phyloP scores from a whole-genome alignment of 2,113 vertebrate genomes.

The Tupaia tana region DNA sequence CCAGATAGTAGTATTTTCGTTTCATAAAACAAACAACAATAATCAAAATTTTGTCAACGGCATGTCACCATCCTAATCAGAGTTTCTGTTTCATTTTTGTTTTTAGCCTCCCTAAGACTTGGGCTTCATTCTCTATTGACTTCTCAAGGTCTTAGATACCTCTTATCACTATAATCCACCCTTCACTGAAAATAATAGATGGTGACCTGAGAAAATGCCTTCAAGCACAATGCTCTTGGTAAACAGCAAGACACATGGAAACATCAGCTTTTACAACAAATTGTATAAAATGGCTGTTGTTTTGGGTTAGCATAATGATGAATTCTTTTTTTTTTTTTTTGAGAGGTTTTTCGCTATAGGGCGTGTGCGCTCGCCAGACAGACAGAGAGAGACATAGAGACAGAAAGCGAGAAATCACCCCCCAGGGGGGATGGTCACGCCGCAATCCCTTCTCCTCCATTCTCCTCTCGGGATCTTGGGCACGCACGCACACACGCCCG shows the following conservation, averaged over 20 bases:
- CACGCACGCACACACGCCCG: no score
- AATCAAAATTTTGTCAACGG: neutral
- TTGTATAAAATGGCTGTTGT: neutral
- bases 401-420: no score
- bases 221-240: neutral
- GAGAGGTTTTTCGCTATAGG: no score
- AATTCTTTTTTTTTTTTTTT: no score
- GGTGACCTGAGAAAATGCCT: neutral
- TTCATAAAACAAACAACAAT: constrained; percentile 19
- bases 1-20: neutral
- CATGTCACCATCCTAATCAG: neutral
- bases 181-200: neutral
- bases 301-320: neutral
- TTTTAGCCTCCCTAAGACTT: neutral
- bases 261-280: neutral
- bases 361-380: no score
- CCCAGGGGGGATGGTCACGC: no score
- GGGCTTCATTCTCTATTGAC: neutral
- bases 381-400: no score
- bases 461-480: no score
- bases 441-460: no score
- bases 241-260: neutral
- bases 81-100: neutral
- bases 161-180: neutral
- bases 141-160: neutral